Base-by-base conservation (phyloP, 2,113 vertebrate species). In the Syngnathus scovelli region DNA sequence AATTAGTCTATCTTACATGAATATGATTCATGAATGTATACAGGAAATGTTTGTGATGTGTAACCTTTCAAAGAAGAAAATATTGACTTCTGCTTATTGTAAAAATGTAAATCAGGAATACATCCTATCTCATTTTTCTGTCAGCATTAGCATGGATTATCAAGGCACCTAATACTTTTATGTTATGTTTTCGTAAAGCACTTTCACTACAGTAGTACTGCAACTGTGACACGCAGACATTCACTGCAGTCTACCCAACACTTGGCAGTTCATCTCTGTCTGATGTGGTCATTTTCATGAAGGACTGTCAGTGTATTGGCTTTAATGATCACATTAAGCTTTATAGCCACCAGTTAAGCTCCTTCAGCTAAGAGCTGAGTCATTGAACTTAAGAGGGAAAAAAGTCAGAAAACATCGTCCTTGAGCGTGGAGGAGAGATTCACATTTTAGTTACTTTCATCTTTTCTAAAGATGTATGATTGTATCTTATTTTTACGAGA, bases 311-410 rank as follows among this genome's bases (percentile, higher is more conserved):
- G 21, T 55, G 41, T 48, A 59, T 54, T 37, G 33, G 27, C 72
- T 74, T 81, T 81, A 85, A 87, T 71, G 74, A 65, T 0, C 71
- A 74, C 77, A 78, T 86, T 84, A 83, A 81, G 67, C 76, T 86
- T 82, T 76, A 76, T 27, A 38, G 73, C 49, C 60, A 8, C 72
- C 70, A 23, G 74, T 76, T 83, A 3, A 82, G 75, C 74, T 84
- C 60, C 69, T 69, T 59, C 59, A 16, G 70, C 72, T 61, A 4
- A 65, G 44, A 66, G 79, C 72, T 66, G 72, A 82, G 72, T 69
- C 66, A 48, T 74, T 76, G 15, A 77, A 18, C 69, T 74, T 23
- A n/a, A 66, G 64, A 18, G 37, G 71, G 60, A 12, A 43, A 74
- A 73, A 78, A 67, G 71, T 82, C 77, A 67, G 71, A 68, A 74